Conservation (phyloP, 2,797 vertebrate species). For the Paedocypris micromegethes region DNA sequence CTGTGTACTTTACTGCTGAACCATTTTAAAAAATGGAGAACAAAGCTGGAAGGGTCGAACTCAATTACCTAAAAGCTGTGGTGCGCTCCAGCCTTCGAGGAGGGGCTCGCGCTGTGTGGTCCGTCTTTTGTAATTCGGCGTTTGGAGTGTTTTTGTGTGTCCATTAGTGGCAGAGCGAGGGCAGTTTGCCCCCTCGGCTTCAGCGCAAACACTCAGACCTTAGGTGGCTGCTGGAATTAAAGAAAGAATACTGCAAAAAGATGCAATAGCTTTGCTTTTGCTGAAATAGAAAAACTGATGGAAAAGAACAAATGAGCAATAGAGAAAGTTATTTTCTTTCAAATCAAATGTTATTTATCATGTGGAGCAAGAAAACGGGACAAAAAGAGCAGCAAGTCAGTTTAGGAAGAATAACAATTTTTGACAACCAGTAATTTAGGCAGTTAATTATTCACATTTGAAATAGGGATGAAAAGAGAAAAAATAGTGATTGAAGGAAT, state of each 20-base stretch:
- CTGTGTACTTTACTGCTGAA: conserved; percentile 5
- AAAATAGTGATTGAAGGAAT: no score
- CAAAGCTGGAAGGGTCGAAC: conserved; percentile 28
- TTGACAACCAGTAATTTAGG: no score
- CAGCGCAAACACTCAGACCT: conserved; percentile 31
- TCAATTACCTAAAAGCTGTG: conserved; percentile 34
- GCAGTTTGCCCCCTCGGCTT: conserved; percentile 45
- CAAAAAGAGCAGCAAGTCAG: no score
- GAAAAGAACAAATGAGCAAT: no score
- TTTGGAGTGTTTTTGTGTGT: conserved; percentile 23
- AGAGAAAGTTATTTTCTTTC: no score
- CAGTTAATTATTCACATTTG: no score
- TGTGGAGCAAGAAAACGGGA: no score
- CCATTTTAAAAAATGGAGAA: conserved; percentile 15
- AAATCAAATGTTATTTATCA: no score
- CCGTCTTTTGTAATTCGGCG: neutral
- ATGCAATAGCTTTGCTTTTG: neutral
- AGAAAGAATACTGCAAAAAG: neutral
- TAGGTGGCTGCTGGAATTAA: conserved; percentile 4
- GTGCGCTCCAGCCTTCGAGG: conserved; percentile 5
- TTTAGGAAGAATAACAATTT: no score
- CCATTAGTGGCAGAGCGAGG: conserved; percentile 43
- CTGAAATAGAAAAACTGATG: no score
- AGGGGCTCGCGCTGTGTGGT: conserved; percentile 14
- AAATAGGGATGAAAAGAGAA: no score